A percentile compares a stretch with the other conserved stretches of the same genome.
phyloP scores from a whole-genome alignment of 2,888 invertebrate species.

The Agrochola macilenta region DNA sequence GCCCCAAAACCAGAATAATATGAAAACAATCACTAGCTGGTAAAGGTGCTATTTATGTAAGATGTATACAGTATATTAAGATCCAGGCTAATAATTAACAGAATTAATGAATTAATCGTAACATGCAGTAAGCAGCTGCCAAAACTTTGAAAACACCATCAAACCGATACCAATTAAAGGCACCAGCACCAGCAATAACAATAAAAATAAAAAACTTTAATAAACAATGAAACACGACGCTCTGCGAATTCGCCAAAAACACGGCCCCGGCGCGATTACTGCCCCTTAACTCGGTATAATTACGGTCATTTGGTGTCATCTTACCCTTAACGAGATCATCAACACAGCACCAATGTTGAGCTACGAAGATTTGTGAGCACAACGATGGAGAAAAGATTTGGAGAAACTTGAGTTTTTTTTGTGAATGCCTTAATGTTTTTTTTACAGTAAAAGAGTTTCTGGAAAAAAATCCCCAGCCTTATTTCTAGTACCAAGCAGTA shows the following conservation, averaged over 20 bases:
- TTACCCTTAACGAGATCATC: conserved; percentile 87
- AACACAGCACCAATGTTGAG: conserved; percentile 72
- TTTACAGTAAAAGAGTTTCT: not conserved
- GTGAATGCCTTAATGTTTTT: too few relatives aligned
- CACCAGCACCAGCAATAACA: conserved; percentile 74
- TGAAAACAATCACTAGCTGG: not conserved
- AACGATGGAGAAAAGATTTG: not conserved
- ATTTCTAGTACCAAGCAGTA: not conserved
- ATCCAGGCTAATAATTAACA: not conserved
- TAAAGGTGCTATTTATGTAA: too few relatives aligned
- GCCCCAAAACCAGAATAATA: not conserved
- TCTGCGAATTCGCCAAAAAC: conserved; percentile 83
- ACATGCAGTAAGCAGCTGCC: conserved; percentile 14
- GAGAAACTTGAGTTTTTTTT: not conserved
- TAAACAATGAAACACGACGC: conserved; percentile 82
- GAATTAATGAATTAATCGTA: not conserved
- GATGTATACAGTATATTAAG: not conserved
- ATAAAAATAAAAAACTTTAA: conserved; percentile 86
- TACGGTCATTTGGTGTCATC: conserved; percentile 89
- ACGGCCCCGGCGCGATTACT: conserved; percentile 77
- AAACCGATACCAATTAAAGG: conserved; percentile 74
- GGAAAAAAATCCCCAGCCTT: not conserved
- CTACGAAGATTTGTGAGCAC: conserved; percentile 69
- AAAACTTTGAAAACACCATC: conserved; percentile 23
- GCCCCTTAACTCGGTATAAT: conserved; percentile 86